Evolutionary conservation across 2,113 vertebrate species (phyloP), one percentile per base, ranked within the genome.

Genomic region (Spermophilus dauricus): DNA sequence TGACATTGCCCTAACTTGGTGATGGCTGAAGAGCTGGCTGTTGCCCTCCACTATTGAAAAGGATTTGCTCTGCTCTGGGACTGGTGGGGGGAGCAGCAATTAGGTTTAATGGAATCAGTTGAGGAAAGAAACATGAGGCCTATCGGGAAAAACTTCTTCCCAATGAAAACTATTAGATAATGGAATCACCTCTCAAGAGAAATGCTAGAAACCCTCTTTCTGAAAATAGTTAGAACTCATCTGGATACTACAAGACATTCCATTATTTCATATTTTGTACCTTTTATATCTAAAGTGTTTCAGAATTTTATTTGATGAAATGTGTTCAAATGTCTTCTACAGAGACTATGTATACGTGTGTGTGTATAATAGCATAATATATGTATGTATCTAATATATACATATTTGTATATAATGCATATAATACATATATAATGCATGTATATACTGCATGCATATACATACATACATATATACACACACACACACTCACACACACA

Each of bases 161-260:
- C 96, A 97, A 22, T 42, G 92, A 96, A 94, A 96, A 97, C 83
- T 89, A 87, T 92, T 85, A 92, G 58, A 95, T 95, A 92, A 96
- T 91, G 84, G 65, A 97, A 95, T 92, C 65, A 87, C 32, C 10
- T 94, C 89, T 61, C 86, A 73, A 83, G 89, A 97, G 84, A 89
- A 97, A 94, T 73, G n/a, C 39, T 51, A 77, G 39, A 92, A 96
- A 81, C 77, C 6, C 73, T 45, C 56, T 76, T 73, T 58, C 69
- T 69, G 32, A 96, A 72, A 39, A 81, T n/a, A 77, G 20, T 85
- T 65, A 82, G n/a, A 91, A 93, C 37, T 80, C 73, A 86, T 73
- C 26, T 83, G 56, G 80, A 80, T 70, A 91, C n/a, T 67, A 56
- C 1, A 65, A 91, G 70, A 80, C 22, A 81, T 84, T 82, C 51